Percentiles rank a stretch among this genome's conserved stretches.
Evolutionary conservation across 2,888 invertebrate genomes (phyloP).

Genomic region (Rhagonycha fulva): DNA sequence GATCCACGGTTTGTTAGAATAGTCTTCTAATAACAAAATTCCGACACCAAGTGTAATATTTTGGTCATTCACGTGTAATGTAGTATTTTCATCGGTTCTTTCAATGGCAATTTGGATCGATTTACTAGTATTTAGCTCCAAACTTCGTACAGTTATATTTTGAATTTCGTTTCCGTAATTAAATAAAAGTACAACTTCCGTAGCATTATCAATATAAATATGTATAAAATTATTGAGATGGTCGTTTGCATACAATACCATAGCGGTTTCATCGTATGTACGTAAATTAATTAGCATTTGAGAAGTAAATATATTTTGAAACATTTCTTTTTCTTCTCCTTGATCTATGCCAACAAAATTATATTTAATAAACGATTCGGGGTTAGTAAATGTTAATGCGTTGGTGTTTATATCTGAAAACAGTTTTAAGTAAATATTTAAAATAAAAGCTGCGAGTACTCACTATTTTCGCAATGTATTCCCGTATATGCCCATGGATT

Average conservation of each 20-base stretch:
- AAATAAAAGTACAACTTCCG: constrained; percentile 81
- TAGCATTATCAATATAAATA: constrained; percentile 79
- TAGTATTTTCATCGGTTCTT: constrained; percentile 71
- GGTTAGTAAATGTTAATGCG: constrained; percentile 84
- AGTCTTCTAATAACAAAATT: constrained; percentile 71
- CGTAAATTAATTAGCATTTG: constrained; percentile 87
- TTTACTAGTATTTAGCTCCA: constrained; percentile 77
- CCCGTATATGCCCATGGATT: constrained; percentile 94
- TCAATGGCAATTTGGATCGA: constrained; percentile 89
- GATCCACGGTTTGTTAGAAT: constrained; percentile 85
- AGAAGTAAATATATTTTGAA: constrained; percentile 77
- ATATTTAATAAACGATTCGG: constrained; percentile 78
- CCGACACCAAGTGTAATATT: constrained; percentile 73
- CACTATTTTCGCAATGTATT: constrained; percentile 87
- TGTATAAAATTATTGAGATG: constrained; percentile 93
- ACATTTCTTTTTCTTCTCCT: constrained; percentile 61
- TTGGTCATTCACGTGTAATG: constrained; percentile 80
- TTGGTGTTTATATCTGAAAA: constrained; percentile 85
- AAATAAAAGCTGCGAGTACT: constrained; percentile 49
- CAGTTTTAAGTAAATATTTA: not conserved
- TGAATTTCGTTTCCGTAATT: constrained; percentile 81
- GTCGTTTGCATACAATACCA: constrained; percentile 90
- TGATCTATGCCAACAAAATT: constrained; percentile 66
- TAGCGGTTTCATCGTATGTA: constrained; percentile 80
- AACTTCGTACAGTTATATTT: constrained; percentile 76